These are phyloP conservation scores for Acrocyrtus sp. DNA, from an alignment of 2,888 invertebrate genomes.

Conservation along the genomic window DNA sequence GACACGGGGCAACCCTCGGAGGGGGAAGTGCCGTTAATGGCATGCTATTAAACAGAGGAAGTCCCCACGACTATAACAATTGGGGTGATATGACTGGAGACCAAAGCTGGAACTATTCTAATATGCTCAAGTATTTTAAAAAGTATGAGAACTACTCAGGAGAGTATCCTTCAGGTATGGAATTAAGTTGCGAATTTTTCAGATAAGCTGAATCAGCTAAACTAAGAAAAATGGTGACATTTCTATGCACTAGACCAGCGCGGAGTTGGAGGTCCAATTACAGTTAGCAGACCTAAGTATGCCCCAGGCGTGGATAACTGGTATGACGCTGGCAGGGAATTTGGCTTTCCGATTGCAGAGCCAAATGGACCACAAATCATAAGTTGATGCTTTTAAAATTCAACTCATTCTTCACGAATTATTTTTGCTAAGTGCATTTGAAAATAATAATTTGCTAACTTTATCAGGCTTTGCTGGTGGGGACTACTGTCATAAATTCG, in stretches of 20 bases:
- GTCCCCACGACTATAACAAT: constrained; percentile 36
- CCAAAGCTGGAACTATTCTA: constrained; percentile 33
- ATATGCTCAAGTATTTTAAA: constrained; percentile 40
- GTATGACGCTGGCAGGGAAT: constrained; percentile 2
- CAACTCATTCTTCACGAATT: too few relatives aligned
- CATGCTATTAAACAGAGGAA: constrained; percentile 31
- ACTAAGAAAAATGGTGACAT: too few relatives aligned
- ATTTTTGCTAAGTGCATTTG: too few relatives aligned
- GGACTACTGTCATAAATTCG: constrained; percentile 29
- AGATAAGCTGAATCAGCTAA: too few relatives aligned
- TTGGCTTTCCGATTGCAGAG: neutral
- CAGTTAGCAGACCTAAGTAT: constrained; percentile 4
- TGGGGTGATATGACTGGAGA: constrained; percentile 39
- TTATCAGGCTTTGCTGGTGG: constrained; percentile 24
- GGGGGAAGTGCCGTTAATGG: constrained; percentile 15
- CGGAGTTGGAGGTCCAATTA: constrained; percentile 6
- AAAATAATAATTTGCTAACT: too few relatives aligned
- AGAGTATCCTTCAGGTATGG: neutral
- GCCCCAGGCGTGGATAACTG: constrained; percentile 8
- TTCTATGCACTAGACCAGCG: too few relatives aligned
- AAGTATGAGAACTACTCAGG: constrained; percentile 41
- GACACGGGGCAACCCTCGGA: constrained; percentile 9
- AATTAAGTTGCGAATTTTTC: too few relatives aligned
- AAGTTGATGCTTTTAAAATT: too few relatives aligned
- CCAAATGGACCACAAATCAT: constrained; percentile 26